These are phyloP conservation scores for Sapayoa aenigma DNA, from an alignment of 2,113 vertebrate species.

Conservation along the genomic window DNA sequence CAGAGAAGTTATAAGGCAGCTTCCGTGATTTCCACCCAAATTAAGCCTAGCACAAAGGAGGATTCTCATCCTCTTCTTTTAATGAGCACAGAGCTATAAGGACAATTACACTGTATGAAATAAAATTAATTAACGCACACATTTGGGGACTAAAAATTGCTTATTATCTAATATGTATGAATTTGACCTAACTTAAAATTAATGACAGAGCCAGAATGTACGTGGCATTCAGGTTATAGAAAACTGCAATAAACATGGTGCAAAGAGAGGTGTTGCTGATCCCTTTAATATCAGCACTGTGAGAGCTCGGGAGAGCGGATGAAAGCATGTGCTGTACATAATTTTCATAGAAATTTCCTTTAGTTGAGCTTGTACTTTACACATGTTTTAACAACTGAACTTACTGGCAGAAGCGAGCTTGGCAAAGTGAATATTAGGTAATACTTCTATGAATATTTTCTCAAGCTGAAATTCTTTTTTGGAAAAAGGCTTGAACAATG, in stretches of 20 bases:
- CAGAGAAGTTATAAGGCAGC: slow-evolving; percentile 18
- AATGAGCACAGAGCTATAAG: slow-evolving; percentile 54
- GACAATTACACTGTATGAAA: slow-evolving; percentile 57
- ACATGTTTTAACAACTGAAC: slow-evolving; percentile 49
- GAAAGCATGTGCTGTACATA: slow-evolving; percentile 30
- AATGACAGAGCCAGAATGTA: slow-evolving; percentile 20
- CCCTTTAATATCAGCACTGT: background rate
- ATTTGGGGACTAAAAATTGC: slow-evolving; percentile 62
- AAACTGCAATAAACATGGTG: slow-evolving; percentile 27
- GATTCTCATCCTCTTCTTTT: slow-evolving; percentile 31
- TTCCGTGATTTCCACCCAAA: slow-evolving; percentile 36
- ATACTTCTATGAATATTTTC: slow-evolving; percentile 32
- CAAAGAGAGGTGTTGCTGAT: slow-evolving; percentile 9
- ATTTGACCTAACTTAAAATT: slow-evolving; percentile 61
- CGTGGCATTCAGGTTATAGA: background rate
- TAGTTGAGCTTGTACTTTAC: slow-evolving; percentile 35
- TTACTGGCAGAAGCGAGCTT: slow-evolving; percentile 16
- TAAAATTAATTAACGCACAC: slow-evolving; percentile 54
- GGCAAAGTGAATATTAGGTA: slow-evolving; percentile 47
- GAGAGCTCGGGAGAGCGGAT: background rate
- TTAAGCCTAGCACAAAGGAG: slow-evolving; percentile 49
- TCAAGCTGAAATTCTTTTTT: background rate
- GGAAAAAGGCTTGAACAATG: slow-evolving; percentile 3
- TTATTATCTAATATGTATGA: slow-evolving; percentile 49
- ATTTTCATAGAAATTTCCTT: slow-evolving; percentile 49